Evolutionary conservation across 2,797 vertebrate species (phyloP).

Genomic region (Pseudopleuronectes americanus): DNA sequence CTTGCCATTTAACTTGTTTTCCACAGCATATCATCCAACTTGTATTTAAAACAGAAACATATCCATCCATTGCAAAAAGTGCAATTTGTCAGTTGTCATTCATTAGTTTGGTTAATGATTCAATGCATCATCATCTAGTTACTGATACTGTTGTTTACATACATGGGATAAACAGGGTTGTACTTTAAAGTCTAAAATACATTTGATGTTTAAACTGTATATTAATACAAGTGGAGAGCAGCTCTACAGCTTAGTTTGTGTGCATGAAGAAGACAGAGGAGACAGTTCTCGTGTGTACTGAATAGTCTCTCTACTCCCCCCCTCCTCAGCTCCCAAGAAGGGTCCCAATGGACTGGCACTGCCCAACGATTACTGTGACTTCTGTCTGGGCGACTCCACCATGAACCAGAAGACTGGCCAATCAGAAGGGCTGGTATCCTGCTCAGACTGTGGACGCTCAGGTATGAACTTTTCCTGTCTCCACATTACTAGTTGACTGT

Average conservation of each 20-base stretch:
- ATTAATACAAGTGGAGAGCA: not conserved
- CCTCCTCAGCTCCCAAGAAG: slow-evolving; percentile 87
- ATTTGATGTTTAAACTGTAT: slow-evolving; percentile 1
- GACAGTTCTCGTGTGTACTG: not conserved
- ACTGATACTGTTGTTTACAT: slow-evolving; percentile 2
- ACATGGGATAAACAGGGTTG: slow-evolving; percentile 34
- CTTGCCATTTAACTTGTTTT: slow-evolving; percentile 17
- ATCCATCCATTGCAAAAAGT: slow-evolving; percentile 43
- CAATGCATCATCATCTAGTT: slow-evolving; percentile 24
- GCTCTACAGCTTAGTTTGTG: not conserved
- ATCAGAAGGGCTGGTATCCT: slow-evolving; percentile 94
- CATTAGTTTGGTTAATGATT: slow-evolving; percentile 44
- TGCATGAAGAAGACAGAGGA: not conserved
- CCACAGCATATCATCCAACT: slow-evolving; percentile 47
- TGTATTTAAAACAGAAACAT: slow-evolving; percentile 8
- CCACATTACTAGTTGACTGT: not conserved
- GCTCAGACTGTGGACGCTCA: slow-evolving; percentile 96
- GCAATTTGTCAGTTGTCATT: slow-evolving; percentile 48
- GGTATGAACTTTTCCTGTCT: slow-evolving; percentile 74
- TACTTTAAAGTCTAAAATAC: not conserved
- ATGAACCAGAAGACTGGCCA: slow-evolving; percentile 97
- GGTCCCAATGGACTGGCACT: slow-evolving; percentile 93
- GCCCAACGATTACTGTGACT: slow-evolving; percentile 98
- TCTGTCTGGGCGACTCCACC: slow-evolving; percentile 95
- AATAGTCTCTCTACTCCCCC: slow-evolving; percentile 34